Conservation (phyloP, 2,888 invertebrate species). For the Syritta pipiens region DNA sequence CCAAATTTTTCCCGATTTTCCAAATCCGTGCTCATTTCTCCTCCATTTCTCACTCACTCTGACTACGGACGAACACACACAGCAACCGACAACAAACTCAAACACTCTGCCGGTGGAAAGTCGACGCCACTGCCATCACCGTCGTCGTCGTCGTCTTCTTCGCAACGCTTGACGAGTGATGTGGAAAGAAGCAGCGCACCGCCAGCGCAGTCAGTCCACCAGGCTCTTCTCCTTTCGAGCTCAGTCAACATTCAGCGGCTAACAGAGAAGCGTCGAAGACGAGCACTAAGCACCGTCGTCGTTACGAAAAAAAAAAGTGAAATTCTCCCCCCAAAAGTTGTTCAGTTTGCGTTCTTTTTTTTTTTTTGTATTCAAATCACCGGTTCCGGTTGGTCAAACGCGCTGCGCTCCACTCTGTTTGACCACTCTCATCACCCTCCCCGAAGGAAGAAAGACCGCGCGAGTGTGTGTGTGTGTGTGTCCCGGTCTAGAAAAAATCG, state of each 20-base stretch:
- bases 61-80: background rate
- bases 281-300: background rate
- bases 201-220: conserved; percentile 7
- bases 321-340: background rate
- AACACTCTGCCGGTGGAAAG: conserved; percentile 65
- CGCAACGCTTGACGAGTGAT: conserved; percentile 80
- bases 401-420: conserved; percentile 18
- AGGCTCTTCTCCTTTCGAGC: conserved; percentile 21
- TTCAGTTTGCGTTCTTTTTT: background rate
- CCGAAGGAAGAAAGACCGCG: background rate
- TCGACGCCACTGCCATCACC: too few species aligned
- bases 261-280: conserved; percentile 60
- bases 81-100: conserved; percentile 29
- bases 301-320: conserved; percentile 2
- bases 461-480: conserved; percentile 36
- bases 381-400: conserved; percentile 62
- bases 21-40: conserved; percentile 40
- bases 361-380: conserved; percentile 27
- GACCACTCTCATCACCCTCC: conserved; percentile 27
- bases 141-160: too few species aligned
- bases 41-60: conserved; percentile 18
- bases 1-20: conserved; percentile 9
- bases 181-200: conserved; percentile 74
- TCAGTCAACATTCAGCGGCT: conserved; percentile 75
- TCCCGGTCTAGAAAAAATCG: conserved; percentile 52